Base-by-base conservation (phyloP, 2,888 invertebrate species). In the Ophion ventricosus region DNA sequence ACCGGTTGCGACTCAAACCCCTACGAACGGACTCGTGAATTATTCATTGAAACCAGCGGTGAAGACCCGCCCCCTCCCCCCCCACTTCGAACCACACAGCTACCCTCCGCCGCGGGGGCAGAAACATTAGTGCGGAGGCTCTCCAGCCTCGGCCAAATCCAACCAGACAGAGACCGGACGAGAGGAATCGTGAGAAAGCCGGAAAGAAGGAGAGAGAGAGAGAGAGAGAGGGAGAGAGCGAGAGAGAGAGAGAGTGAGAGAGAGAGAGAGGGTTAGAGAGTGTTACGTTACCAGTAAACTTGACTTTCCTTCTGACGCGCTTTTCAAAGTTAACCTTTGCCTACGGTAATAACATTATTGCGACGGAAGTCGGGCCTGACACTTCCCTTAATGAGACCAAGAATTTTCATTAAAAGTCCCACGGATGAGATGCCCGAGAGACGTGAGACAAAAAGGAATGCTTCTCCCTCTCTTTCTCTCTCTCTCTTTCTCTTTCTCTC, bases 1-100 rank as follows among this genome's bases (percentile, higher is more conserved):
- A 57, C 49, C 80, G 67, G 67, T 66, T 61, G 66, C 69, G 70
- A 72, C 77, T 61, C 35, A 35, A 35, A 5, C 72, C 82, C 54
- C 85, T 85, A 87, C 88, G 87, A 90, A 89, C 89, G 86, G 84
- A 86, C 86, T 83, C 84, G 86, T 92, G 91, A 92, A 92, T 92
- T 90, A 92, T 92, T 88, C 90, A 91, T 87, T 85, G 85, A 81
- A 80, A 76, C 81, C 84, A 85, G 70, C 69, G 80, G 66, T 35
- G 78, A 78, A 80, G 77, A 40, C 64, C 59, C 57, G 56, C 73
- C 69, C 59, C 66, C 20, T 64, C 59, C 74, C 29, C 29, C 56
- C 7, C 7, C 35, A 3, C 35, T 35, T 35, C 35, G 4, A 35
- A 1, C 40, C 40, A 7, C 40, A 40, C 49, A 4, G 17, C 49